phyloP scores from a whole-genome alignment of 2,113 vertebrate genomes.

The Tragulus kanchil region DNA sequence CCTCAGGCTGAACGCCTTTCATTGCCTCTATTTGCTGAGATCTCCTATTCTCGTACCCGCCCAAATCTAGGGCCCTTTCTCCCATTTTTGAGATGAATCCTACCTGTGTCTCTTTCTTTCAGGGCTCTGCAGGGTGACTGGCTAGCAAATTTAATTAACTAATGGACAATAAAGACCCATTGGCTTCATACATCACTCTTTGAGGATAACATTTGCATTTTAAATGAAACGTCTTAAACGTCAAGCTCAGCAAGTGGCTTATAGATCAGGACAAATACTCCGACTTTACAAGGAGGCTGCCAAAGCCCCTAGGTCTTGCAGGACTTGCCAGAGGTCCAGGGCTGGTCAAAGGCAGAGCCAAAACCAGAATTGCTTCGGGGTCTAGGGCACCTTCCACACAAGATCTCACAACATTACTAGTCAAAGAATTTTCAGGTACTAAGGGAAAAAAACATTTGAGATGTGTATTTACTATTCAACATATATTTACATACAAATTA shows the following conservation, averaged over 20 bases:
- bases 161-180: conserved; percentile 60
- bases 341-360: not conserved
- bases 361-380: not conserved
- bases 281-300: conserved; percentile 11
- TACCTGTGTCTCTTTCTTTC: conserved; percentile 45
- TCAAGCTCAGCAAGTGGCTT: conserved; percentile 24
- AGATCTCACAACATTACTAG: not conserved
- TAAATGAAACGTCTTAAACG: conserved; percentile 71
- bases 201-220: conserved; percentile 71
- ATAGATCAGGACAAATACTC: conserved; percentile 50
- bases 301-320: fast-evolving
- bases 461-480: not conserved
- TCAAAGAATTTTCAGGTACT: not conserved
- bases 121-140: conserved; percentile 65
- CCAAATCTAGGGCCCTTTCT: not conserved
- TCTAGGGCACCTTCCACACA: not conserved
- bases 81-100: conserved; percentile 13
- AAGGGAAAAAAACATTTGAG: not conserved
- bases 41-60: not conserved
- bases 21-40: not conserved
- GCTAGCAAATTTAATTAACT: conserved; percentile 74
- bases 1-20: not conserved
- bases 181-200: conserved; percentile 52
- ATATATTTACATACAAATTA: not conserved
- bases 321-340: not conserved